These are phyloP conservation scores for Parnassius apollo DNA, from an alignment of 2,888 invertebrate genomes.

Conservation along the genomic window DNA sequence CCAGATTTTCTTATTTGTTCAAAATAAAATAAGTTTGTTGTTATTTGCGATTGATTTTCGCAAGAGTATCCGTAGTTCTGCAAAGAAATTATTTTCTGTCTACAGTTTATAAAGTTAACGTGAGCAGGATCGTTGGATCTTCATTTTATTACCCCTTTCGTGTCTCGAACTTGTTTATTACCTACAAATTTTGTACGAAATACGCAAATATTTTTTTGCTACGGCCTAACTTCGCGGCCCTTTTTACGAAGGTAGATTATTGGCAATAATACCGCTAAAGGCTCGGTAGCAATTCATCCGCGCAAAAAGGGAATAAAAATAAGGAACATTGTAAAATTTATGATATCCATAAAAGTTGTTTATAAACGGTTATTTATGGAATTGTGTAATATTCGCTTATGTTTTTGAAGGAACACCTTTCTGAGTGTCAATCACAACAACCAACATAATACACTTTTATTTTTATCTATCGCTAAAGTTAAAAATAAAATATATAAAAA, in stretches of 20 bases:
- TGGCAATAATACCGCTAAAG: constrained; percentile 25
- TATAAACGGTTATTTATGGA: constrained; percentile 14
- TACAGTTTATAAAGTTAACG: constrained; percentile 46
- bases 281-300: constrained; percentile 24
- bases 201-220: constrained; percentile 47
- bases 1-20: too few relatives aligned
- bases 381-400: constrained; percentile 14
- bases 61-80: too few relatives aligned
- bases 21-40: too few relatives aligned
- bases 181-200: constrained; percentile 58
- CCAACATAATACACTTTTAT: too few relatives aligned
- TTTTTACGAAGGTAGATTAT: constrained; percentile 27
- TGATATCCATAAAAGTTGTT: constrained; percentile 20
- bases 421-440: too few relatives aligned
- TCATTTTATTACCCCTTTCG: constrained; percentile 55
- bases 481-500: too few relatives aligned
- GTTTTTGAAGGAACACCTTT: background rate
- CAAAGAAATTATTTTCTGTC: too few relatives aligned
- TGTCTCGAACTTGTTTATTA: constrained; percentile 58
- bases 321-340: constrained; percentile 20
- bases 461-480: too few relatives aligned
- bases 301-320: constrained; percentile 22
- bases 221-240: constrained; percentile 44
- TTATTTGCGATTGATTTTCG: too few relatives aligned
- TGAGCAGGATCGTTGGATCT: constrained; percentile 48